Evolutionary conservation across 1,140 invertebrate species (phyloP), one percentile per base, ranked within the genome.

Genomic region (Scaptodrosophila lebanonensis): DNA sequence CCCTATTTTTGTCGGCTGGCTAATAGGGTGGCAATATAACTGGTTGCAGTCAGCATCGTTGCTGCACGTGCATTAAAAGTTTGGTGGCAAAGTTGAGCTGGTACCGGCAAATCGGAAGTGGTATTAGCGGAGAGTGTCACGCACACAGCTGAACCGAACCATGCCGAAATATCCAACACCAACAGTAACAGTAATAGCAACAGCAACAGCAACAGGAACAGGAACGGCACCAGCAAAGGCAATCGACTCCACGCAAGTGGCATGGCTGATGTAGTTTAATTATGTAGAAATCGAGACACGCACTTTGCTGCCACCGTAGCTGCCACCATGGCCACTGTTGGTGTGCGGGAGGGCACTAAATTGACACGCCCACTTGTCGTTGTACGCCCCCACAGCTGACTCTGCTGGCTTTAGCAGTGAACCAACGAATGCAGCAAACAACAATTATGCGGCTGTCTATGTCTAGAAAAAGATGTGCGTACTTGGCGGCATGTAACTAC

Each of bases 271-370:
- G 65, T 62, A 77, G 73, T 79, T 79, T 79, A 79, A 79, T 79
- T 79, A 79, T 79, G 73, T 79, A 79, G 73, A 79, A 79, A 79
- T 79, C 73, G 75, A 79, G 75, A 82, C 68, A 82, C 73, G 73
- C 73, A 79, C 73, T 79, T 77, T 79, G 54, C 63, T 67, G 68
- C 49, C 75, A 44, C 43, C 58, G 44, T 48, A 18, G 9, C 13
- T 38, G 7, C 17, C 15, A 1, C n/a, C 6, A 13, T 22, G 17
- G 16, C 44, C 20, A 27, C 13, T 42, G 32, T 32, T 27, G n/a
- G 6, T 40, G n/a, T 39, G 29, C 27, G 36, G 54, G 57, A 25
- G 20, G 13, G 54, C 22, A 33, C 27, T 33, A 35, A 48, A 77
- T 71, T 50, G 72, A 72, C 68, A 79, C 68, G 68, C 73, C 64